A percentile compares a stretch with the other conserved stretches of the same genome.
Evolutionary conservation across 2,797 vertebrate genomes (phyloP).

Genomic region (Setipinna tenuifilis): DNA sequence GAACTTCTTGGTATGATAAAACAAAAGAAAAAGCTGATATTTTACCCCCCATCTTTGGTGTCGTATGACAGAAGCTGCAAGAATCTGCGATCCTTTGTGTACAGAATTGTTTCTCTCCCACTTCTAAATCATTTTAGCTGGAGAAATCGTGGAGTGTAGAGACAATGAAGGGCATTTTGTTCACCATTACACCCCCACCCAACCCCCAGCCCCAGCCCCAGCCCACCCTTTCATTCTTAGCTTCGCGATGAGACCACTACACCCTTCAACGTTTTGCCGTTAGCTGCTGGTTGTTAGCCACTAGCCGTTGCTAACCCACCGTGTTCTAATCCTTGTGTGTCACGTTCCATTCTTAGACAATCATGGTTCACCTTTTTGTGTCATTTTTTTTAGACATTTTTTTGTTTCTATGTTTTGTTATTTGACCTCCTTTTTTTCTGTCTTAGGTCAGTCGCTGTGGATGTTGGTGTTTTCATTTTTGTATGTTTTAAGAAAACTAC

Average conservation of each 20-base stretch:
- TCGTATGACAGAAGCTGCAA: neutral
- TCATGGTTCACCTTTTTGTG: slow-evolving; percentile 77
- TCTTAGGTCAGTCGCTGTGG: slow-evolving; percentile 62
- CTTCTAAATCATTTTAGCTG: slow-evolving; percentile 40
- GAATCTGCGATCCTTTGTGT: neutral
- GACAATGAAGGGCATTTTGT: slow-evolving; percentile 53
- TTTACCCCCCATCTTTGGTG: too few species aligned
- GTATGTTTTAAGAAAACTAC: slow-evolving; percentile 80
- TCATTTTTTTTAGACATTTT: slow-evolving; percentile 37
- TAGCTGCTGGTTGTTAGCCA: slow-evolving; percentile 69
- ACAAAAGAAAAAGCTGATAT: neutral
- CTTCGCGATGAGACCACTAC: slow-evolving; percentile 85
- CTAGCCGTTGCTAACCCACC: slow-evolving; percentile 15
- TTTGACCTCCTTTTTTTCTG: slow-evolving; percentile 4
- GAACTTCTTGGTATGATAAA: neutral
- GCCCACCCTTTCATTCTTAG: slow-evolving; percentile 52
- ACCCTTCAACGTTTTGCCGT: slow-evolving; percentile 81
- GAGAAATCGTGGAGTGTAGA: slow-evolving; percentile 41
- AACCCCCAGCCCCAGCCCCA: neutral
- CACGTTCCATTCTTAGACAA: slow-evolving; percentile 96
- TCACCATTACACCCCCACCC: slow-evolving; percentile 52
- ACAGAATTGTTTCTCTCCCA: slow-evolving; percentile 34
- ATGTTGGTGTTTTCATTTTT: slow-evolving; percentile 86
- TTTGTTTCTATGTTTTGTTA: slow-evolving; percentile 30
- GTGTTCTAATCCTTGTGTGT: slow-evolving; percentile 82